These are phyloP conservation scores for Barnardius zonarius DNA, from an alignment of 2,113 vertebrate species.

Conservation along the genomic window DNA sequence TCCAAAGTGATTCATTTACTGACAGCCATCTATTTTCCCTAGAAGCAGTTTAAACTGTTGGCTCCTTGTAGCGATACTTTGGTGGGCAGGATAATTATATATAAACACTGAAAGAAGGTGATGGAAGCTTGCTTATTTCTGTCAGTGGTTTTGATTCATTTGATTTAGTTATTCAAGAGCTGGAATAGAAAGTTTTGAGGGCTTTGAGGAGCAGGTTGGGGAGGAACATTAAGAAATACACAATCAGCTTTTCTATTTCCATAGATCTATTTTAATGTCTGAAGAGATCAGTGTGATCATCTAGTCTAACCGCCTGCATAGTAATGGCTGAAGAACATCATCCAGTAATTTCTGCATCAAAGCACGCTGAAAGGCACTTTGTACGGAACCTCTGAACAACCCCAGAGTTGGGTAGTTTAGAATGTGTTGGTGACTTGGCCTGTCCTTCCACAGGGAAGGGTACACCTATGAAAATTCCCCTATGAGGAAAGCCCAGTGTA, in stretches of 20 bases:
- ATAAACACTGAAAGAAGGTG: not conserved
- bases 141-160: not conserved
- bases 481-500: not conserved
- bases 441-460: not conserved
- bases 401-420: not conserved
- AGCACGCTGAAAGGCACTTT: slow-evolving; percentile 44
- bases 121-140: not conserved
- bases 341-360: slow-evolving; percentile 54
- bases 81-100: not conserved
- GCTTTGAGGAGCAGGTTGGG: not conserved
- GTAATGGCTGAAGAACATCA: slow-evolving; percentile 13
- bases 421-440: not conserved
- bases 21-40: not conserved
- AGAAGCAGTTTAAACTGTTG: not conserved
- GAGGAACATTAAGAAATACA: not conserved
- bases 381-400: not conserved
- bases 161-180: not conserved
- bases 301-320: slow-evolving; percentile 8
- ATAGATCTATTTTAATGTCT: not conserved
- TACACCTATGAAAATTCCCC: not conserved
- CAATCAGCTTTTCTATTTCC: slow-evolving; percentile 20
- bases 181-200: not conserved
- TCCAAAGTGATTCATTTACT: not conserved
- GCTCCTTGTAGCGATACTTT: not conserved
- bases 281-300: not conserved